phyloP scores from a whole-genome alignment of 2,888 invertebrate genomes.

The Arge pagana region DNA sequence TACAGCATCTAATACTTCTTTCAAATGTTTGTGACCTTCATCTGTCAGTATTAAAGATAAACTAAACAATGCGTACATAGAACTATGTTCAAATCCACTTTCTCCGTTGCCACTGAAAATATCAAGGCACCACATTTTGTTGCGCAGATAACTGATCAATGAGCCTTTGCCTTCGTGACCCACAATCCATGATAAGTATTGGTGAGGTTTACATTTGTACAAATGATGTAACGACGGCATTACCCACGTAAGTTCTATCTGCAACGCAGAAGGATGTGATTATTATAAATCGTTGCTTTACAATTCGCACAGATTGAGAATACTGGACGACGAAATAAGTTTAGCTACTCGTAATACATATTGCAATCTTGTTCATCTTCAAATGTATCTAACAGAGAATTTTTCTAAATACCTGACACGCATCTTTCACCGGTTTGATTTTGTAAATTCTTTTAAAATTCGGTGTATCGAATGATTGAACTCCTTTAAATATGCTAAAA shows the following conservation, averaged over 20 bases:
- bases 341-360: no score
- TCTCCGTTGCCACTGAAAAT: conserved; percentile 74
- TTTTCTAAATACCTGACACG: conserved; percentile 69
- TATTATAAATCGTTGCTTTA: no score
- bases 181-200: conserved; percentile 74
- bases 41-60: conserved; percentile 77
- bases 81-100: conserved; percentile 78
- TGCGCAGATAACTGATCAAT: conserved; percentile 75
- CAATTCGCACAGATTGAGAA: no score
- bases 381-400: no score
- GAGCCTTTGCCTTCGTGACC: conserved; percentile 88
- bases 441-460: conserved; percentile 73
- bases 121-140: conserved; percentile 77
- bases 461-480: conserved; percentile 65
- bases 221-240: conserved; percentile 66
- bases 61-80: conserved; percentile 76
- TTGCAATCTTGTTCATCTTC: no score
- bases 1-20: conserved; percentile 74
- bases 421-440: conserved; percentile 76
- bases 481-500: conserved; percentile 61
- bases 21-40: conserved; percentile 72
- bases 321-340: no score
- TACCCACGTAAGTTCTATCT: conserved; percentile 68
- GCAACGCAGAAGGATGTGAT: conserved; percentile 29
- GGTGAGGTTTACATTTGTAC: conserved; percentile 77